Evolutionary conservation across 2,888 invertebrate genomes (phyloP), one percentile per base, ranked within the genome.

Genomic region (Eueremaeus valkanovi): DNA sequence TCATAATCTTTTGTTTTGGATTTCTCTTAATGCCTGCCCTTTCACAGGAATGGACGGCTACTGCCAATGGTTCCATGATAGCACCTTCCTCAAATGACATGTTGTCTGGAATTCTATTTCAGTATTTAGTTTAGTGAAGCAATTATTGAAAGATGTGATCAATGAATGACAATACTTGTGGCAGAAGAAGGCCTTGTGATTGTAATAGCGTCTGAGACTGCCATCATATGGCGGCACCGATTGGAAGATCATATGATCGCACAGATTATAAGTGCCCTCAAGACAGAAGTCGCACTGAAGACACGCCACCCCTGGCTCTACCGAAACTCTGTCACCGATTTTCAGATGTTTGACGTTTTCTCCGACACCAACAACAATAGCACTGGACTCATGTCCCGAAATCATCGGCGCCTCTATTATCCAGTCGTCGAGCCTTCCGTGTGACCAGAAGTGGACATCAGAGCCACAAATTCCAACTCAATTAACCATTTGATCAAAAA

Each of bases 381-480:
- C 87, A 75, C 85, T 84, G 0, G 95, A 90, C 84, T 98, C 98
- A 82, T 98, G 97, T 0, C 97, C 97, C 82, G 97, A 90, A 40
- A 96, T 87, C 95, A 97, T 95, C 11, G 97, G 97, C 72, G 89
- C 87, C 77, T 88, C 87, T 0, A 97, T 87, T 40, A 95, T 85
- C 83, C 95, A 96, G 82, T 91, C 88, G 0, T 93, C 96, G 82
- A 95, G 95, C 24, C 88, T 84, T 13, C 96, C 97, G 78, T 89
- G 85, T 45, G 89, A 89, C 85, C 93, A 88, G 85, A 96, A 97
- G 84, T 95, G 95, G 6, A 98, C 93, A 84, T 98, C 97, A 24
- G 87, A 87, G 0, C 97, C 97, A 83, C 97, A 98, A 81, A 98
- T 97, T n/a, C 97, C 97, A 66, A 97, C 94, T n/a, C n/a, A n/a